Percentiles rank a stretch among this genome's conserved stretches.
Conservation (phyloP, 2,113 vertebrate genomes). For the Corythaixoides concolor region DNA sequence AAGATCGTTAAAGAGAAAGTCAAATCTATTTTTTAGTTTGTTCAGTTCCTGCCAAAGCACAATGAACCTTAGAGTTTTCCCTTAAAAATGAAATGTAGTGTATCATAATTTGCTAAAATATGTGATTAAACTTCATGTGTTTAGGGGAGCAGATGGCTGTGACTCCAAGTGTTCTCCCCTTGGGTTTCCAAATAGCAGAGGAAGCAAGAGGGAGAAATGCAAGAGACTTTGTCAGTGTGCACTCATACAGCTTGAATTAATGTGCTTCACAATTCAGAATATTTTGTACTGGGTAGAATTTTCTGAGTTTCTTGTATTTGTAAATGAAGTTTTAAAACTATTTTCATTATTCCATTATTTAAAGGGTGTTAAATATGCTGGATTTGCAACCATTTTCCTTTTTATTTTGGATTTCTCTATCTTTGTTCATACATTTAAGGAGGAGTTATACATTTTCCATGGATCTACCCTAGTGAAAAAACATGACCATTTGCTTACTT, state of each 20-base stretch:
- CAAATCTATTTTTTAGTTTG: not conserved
- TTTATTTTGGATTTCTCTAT: not conserved
- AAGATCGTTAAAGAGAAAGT: not conserved
- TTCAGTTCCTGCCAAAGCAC: not conserved
- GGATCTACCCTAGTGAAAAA: not conserved
- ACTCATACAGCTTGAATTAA: not conserved
- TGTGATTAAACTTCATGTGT: fast-evolving
- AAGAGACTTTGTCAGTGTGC: not conserved
- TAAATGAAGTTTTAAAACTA: not conserved
- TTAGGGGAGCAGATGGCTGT: slow-evolving; percentile 11
- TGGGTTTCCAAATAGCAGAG: not conserved
- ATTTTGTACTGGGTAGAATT: not conserved
- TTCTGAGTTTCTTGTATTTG: not conserved
- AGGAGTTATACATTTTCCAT: not conserved
- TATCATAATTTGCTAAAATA: slow-evolving; percentile 22
- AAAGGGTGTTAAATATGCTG: not conserved
- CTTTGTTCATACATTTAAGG: not conserved
- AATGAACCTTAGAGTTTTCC: not conserved
- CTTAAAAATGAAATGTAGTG: not conserved
- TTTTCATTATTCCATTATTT: not conserved
- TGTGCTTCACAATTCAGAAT: not conserved
- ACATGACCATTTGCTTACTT: not conserved
- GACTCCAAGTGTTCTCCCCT: not conserved
- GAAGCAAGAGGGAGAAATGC: not conserved
- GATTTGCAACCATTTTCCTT: not conserved